These are phyloP conservation scores for Deilephila porcellus DNA, from an alignment of 2,888 invertebrate genomes.

Conservation along the genomic window DNA sequence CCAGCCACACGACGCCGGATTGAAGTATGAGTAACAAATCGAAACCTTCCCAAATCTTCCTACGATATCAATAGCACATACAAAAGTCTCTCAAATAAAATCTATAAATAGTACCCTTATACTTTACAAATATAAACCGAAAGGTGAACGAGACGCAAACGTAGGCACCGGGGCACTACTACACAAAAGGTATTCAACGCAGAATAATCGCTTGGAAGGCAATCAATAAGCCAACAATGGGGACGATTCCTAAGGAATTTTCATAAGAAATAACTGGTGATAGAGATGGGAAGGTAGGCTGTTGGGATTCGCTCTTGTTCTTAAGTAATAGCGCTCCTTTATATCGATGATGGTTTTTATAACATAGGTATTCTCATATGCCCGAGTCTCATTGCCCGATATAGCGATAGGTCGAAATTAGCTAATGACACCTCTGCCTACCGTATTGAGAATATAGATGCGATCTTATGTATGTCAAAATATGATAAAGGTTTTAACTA, in stretches of 20 bases:
- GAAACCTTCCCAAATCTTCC: too few species aligned
- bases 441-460: too few species aligned
- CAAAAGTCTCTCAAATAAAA: slow-evolving; percentile 11
- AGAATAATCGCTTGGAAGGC: slow-evolving; percentile 48
- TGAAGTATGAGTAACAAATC: too few species aligned
- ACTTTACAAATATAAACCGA: background rate
- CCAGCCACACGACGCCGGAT: too few species aligned
- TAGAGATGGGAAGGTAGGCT: slow-evolving; percentile 7
- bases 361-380: too few species aligned
- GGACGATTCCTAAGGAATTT: slow-evolving; percentile 37
- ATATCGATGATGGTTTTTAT: background rate
- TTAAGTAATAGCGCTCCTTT: background rate
- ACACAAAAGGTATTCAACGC: slow-evolving; percentile 52
- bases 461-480: too few species aligned
- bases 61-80: too few species aligned
- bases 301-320: background rate
- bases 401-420: too few species aligned
- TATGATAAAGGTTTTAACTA: too few species aligned
- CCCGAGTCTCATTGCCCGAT: too few species aligned
- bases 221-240: slow-evolving; percentile 49
- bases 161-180: slow-evolving; percentile 44
- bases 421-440: too few species aligned
- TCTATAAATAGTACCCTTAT: background rate
- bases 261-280: slow-evolving; percentile 28
- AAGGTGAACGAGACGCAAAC: slow-evolving; percentile 22